Conservation (phyloP, 2,113 vertebrate genomes). For the Setophaga kirtlandii region DNA sequence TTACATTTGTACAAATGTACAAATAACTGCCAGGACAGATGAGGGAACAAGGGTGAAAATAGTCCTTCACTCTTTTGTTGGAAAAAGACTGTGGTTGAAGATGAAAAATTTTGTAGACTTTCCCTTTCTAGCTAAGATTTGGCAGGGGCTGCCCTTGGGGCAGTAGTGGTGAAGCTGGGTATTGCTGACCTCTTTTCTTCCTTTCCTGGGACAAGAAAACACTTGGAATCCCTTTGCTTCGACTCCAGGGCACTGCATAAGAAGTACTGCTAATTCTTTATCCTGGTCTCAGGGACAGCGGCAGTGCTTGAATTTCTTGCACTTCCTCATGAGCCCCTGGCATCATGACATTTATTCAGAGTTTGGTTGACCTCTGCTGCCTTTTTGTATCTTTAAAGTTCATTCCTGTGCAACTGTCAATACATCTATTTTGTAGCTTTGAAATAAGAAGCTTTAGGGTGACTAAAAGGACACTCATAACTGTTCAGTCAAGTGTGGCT, state of each 20-base stretch:
- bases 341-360: constrained; percentile 42
- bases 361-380: constrained; percentile 44
- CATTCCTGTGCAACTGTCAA: constrained; percentile 52
- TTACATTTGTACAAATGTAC: background rate
- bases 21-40: background rate
- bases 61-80: background rate
- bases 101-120: background rate
- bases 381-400: constrained; percentile 56
- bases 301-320: background rate
- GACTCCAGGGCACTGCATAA: background rate
- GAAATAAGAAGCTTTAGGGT: constrained; percentile 39
- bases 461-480: background rate
- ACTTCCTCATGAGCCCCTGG: background rate
- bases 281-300: background rate
- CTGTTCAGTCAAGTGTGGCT: constrained; percentile 8
- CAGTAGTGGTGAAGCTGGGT: background rate
- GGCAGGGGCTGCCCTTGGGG: background rate
- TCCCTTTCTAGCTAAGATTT: background rate
- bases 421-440: background rate
- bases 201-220: background rate
- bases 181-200: background rate
- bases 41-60: background rate
- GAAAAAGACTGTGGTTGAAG: background rate
- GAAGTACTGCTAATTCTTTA: background rate
- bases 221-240: background rate